Conservation (phyloP, 2,888 invertebrate species). For the Yponomeuta plumbellus region DNA sequence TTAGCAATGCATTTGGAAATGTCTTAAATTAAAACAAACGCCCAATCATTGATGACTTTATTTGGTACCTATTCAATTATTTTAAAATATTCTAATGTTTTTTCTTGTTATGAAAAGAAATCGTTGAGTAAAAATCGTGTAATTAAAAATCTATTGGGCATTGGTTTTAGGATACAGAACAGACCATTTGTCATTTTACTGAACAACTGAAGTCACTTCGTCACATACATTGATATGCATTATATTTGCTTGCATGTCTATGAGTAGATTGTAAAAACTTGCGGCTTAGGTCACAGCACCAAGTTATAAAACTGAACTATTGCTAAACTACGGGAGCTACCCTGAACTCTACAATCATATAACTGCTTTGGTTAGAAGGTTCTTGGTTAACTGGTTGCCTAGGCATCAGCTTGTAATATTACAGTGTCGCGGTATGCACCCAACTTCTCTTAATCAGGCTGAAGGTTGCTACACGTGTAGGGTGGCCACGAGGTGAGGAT, state of each 20-base stretch:
- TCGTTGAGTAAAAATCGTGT: too few species aligned
- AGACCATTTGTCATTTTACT: too few species aligned
- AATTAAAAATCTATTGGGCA: too few species aligned
- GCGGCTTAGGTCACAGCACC: neutral
- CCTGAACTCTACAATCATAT: neutral
- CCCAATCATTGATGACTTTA: too few species aligned
- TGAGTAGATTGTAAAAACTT: neutral
- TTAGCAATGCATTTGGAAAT: too few species aligned
- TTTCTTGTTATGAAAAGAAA: too few species aligned
- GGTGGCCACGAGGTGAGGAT: neutral
- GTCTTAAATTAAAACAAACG: too few species aligned
- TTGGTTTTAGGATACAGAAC: too few species aligned
- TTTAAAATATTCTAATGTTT: too few species aligned
- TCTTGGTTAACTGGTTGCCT: neutral
- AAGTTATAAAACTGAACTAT: neutral
- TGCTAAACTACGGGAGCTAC: neutral
- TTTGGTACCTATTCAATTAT: too few species aligned
- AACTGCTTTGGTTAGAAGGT: neutral
- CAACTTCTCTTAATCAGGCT: slow-evolving; percentile 38
- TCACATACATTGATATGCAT: neutral
- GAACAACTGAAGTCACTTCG: too few species aligned
- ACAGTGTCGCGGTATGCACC: slow-evolving; percentile 29
- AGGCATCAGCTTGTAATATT: slow-evolving; percentile 22
- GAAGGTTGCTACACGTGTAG: slow-evolving; percentile 17
- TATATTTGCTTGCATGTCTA: too few species aligned